Conservation (phyloP, 1,140 invertebrate species). For the Trichoplusia ni region DNA sequence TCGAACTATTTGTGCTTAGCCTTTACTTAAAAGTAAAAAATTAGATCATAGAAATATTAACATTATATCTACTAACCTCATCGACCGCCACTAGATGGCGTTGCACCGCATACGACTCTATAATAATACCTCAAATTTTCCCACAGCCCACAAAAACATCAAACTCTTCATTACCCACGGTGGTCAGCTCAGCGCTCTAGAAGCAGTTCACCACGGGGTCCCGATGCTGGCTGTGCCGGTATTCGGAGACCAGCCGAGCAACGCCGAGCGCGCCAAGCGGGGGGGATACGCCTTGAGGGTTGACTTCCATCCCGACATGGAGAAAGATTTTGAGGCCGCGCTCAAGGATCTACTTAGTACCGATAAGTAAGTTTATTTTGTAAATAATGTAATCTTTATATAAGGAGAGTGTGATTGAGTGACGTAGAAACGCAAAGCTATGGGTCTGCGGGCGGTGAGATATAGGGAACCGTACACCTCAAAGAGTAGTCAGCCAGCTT, state of each 20-base stretch:
- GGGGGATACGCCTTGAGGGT: slow-evolving; percentile 42
- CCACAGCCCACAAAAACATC: slow-evolving; percentile 50
- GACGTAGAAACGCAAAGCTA: too few species aligned
- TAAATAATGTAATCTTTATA: background rate
- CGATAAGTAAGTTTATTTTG: slow-evolving; percentile 35
- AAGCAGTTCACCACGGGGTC: slow-evolving; percentile 82
- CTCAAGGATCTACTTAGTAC: slow-evolving; percentile 47
- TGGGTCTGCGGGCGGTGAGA: too few species aligned
- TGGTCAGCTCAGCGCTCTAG: slow-evolving; percentile 83
- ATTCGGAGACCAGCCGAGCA: slow-evolving; percentile 79
- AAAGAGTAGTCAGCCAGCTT: too few species aligned
- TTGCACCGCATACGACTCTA: too few species aligned
- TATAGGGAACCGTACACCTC: too few species aligned
- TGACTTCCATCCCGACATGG: slow-evolving; percentile 32
- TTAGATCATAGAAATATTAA: too few species aligned
- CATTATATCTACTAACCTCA: too few species aligned
- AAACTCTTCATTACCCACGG: slow-evolving; percentile 86
- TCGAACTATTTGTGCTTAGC: too few species aligned
- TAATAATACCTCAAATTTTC: too few species aligned
- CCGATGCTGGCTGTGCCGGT: slow-evolving; percentile 85
- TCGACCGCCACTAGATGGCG: too few species aligned
- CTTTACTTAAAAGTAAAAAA: too few species aligned
- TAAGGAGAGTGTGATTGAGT: too few species aligned
- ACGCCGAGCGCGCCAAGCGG: slow-evolving; percentile 33
- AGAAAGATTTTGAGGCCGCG: slow-evolving; percentile 13